phyloP scores from a whole-genome alignment of 92 coral and sea anemone species.

The Porites cylindrica region DNA sequence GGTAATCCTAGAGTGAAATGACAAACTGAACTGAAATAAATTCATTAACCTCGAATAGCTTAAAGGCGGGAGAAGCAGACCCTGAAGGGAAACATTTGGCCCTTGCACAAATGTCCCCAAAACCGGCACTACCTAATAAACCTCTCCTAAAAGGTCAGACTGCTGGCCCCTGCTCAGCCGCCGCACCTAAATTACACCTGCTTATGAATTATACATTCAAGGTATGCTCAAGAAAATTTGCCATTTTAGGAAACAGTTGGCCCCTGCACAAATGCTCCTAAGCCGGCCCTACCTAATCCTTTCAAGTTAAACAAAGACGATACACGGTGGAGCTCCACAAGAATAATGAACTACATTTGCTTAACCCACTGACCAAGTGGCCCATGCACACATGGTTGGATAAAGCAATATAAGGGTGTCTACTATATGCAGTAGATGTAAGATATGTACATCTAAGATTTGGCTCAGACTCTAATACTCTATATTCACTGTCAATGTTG shows the following conservation, averaged over 20 bases:
- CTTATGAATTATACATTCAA: not conserved
- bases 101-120: not conserved
- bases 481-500: not conserved
- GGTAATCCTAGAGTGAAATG: no score
- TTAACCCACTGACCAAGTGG: conserved; percentile 16
- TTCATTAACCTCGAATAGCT: not conserved
- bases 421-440: not conserved
- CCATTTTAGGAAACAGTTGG: not conserved
- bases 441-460: not conserved
- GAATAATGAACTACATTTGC: conserved; percentile 14
- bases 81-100: no score
- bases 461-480: not conserved
- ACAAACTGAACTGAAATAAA: no score
- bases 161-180: conserved; percentile 18
- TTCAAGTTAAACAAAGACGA: not conserved
- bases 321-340: not conserved
- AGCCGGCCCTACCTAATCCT: not conserved
- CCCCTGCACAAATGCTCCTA: no score
- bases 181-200: not conserved
- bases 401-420: conserved; percentile 3
- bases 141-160: not conserved
- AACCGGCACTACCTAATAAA: no score
- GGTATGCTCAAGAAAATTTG: not conserved
- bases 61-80: not conserved
- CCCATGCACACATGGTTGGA: conserved; percentile 10